A percentile compares a stretch with the other conserved stretches of the same genome.
Evolutionary conservation across 2,888 invertebrate genomes (phyloP).

Genomic region (Mythimna albipuncta): DNA sequence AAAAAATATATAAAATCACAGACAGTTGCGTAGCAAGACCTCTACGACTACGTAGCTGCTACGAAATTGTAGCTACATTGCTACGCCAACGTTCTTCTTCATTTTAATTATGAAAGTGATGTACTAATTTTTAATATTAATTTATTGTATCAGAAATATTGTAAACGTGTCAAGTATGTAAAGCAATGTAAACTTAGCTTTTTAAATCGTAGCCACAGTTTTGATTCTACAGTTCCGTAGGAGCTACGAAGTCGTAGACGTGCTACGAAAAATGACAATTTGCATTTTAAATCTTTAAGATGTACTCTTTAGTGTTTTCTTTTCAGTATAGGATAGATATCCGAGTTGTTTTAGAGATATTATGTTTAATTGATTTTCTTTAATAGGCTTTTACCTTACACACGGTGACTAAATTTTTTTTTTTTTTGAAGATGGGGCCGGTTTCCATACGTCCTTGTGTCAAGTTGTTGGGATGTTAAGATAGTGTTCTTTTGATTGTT

Average conservation of each 20-base stretch:
- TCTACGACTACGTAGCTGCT: conserved; percentile 26
- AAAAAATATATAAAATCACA: not conserved
- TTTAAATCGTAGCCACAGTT: not conserved
- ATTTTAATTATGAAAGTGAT: not conserved
- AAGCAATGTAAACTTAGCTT: not conserved
- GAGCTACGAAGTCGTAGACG: conserved; percentile 22
- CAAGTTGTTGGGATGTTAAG: no score
- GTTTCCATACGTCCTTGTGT: no score
- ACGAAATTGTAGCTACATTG: conserved; percentile 8
- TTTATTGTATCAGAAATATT: not conserved
- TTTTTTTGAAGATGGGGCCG: no score
- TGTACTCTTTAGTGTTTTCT: no score
- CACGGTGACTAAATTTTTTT: no score
- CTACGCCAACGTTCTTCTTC: not conserved
- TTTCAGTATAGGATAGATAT: no score
- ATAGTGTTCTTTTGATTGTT: no score
- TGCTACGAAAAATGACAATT: not conserved
- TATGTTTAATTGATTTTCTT: no score
- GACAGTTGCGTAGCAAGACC: conserved; percentile 16
- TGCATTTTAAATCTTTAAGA: no score
- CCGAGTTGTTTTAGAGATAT: no score
- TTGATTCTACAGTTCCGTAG: not conserved
- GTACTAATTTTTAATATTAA: not conserved
- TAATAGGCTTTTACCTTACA: no score
- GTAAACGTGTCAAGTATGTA: no score